These are phyloP conservation scores for Macropus fuliginosus DNA, from an alignment of 2,797 vertebrate species.

Conservation along the genomic window DNA sequence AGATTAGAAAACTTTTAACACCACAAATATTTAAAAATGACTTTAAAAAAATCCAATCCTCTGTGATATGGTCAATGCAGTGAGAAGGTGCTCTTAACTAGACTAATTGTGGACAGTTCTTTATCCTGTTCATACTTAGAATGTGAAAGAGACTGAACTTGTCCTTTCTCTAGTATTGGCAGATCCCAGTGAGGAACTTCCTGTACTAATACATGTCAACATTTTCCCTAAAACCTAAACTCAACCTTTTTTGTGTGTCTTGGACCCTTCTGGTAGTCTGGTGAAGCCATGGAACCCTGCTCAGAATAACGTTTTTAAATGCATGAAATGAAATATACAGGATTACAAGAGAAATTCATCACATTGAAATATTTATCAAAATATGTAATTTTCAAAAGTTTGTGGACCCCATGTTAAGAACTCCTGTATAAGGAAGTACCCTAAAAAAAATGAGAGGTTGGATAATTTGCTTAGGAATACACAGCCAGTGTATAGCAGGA, in stretches of 20 bases:
- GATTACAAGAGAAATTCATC: not conserved
- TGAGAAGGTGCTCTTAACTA: not conserved
- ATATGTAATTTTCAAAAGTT: not conserved
- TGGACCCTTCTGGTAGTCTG: not conserved
- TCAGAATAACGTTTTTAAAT: not conserved
- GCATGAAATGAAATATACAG: not conserved
- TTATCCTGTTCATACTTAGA: not conserved
- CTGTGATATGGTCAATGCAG: not conserved
- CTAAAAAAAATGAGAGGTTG: not conserved
- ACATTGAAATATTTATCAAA: not conserved
- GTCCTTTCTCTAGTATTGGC: not conserved
- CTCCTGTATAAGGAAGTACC: not conserved
- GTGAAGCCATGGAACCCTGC: not conserved
- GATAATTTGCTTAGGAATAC: not conserved
- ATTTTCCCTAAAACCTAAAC: not conserved
- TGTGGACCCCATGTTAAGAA: not conserved
- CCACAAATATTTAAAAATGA: not conserved
- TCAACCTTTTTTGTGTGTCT: not conserved
- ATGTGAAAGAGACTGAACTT: not conserved
- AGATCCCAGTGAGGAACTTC: not conserved
- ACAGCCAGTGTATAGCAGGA: not conserved
- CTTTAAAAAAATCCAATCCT: not conserved
- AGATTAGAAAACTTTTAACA: not conserved
- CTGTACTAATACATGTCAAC: not conserved
- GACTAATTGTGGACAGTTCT: not conserved